phyloP scores from a whole-genome alignment of 2,797 vertebrate genomes.

The Cirrhinus mrigala region DNA sequence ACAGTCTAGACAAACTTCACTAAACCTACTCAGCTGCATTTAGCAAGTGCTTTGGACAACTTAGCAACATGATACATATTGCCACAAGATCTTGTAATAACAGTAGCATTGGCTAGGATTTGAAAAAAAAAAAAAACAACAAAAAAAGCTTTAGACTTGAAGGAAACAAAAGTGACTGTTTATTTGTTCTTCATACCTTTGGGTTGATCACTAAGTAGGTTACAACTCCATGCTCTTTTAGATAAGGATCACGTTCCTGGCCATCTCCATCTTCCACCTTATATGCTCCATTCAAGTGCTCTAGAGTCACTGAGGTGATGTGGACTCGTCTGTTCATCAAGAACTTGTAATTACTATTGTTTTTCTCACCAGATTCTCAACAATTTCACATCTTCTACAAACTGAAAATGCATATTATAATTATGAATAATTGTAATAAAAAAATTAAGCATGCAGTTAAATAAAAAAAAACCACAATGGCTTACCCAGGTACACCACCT shows the following conservation, averaged over 20 bases:
- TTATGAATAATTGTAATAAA: not conserved
- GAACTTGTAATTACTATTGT: constrained; percentile 5
- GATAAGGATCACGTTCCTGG: constrained; percentile 90
- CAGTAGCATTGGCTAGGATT: not conserved
- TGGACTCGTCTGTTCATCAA: constrained; percentile 88
- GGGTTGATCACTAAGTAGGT: constrained; percentile 98
- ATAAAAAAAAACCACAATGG: not conserved
- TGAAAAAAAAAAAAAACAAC: not conserved
- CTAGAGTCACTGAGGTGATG: constrained; percentile 94
- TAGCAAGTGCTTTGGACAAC: not conserved
- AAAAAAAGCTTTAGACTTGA: not conserved
- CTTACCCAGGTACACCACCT: constrained; percentile 95
- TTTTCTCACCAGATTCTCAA: not conserved
- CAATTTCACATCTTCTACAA: not conserved
- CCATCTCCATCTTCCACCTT: constrained; percentile 96
- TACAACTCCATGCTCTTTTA: constrained; percentile 92
- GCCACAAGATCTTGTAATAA: not conserved
- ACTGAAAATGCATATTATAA: constrained; percentile 11
- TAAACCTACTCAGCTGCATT: not conserved
- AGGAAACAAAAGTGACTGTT: not conserved
- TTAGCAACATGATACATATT: not conserved
- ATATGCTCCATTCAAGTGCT: constrained; percentile 93
- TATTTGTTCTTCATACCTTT: constrained; percentile 81
- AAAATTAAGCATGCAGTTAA: not conserved
- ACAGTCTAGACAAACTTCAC: not conserved